Base-by-base conservation (phyloP, 2,888 invertebrate species). In the Hyalella azteca region DNA sequence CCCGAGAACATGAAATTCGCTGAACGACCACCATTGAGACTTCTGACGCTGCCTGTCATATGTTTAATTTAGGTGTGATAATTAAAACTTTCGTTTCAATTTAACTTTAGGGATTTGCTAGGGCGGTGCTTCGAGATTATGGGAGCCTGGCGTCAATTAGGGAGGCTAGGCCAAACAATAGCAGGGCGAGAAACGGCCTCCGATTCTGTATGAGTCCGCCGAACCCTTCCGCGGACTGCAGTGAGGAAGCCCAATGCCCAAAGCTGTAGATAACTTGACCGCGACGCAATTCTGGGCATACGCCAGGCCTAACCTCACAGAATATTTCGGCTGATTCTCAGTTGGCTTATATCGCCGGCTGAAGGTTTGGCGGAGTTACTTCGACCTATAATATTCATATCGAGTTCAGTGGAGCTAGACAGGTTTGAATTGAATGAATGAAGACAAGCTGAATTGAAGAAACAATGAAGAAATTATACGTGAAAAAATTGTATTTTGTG, bases 31-130 rank as follows among this genome's bases (percentile, higher is more conserved):
- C 3, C 54, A 22, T 54, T 29, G 22, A 54, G 22, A 54, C 26
- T 9, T 11, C 54, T 26, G 54, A 54, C 29, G 54, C 54, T 11
- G 39, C 39, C 66, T 5, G 59, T 39, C 66, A 36, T 13, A 36
- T 66, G 66, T 66, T 66, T 66, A 32, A 66, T 66, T 66, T 66
- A 11, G 66, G 19, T 39, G 66, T 66, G 19, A 66, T 39, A 66
- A 66, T 66, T 66, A 66, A 66, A 66, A 66, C 66, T 66, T 66
- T 36, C 66, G 19, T 39, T 66, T 66, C 66, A 66, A 66, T 66
- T 66, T 66, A 66, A 66, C 66, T 66, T 66, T 39, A 29, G 26
- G 66, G 66, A 66, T 66, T 66, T 66, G 66, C 36, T 66, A 36
- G 36, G 66, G 66, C 66, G n/a, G 66, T 66, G 66, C 19, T 66